Evolutionary conservation across 2,113 vertebrate species (phyloP).

Genomic region (Arizona elegans): DNA sequence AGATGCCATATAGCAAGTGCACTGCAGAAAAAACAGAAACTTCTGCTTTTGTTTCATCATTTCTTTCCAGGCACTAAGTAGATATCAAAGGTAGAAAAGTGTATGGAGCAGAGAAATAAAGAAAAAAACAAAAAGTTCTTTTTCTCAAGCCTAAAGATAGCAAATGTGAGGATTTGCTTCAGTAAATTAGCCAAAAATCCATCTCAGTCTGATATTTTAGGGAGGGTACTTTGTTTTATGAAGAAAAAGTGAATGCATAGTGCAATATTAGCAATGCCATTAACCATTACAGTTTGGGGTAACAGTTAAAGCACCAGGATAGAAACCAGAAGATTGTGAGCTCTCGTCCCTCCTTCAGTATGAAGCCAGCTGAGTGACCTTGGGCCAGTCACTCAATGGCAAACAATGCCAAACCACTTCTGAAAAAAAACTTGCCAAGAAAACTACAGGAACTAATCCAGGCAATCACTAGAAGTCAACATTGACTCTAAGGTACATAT

Average conservation of each 20-base stretch:
- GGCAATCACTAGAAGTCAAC: neutral
- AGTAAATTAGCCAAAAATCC: neutral
- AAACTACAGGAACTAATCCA: neutral
- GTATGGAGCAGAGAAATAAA: neutral
- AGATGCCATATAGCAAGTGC: neutral
- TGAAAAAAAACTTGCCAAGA: neutral
- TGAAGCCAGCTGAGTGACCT: neutral
- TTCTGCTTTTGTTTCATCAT: neutral
- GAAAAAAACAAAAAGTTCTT: neutral
- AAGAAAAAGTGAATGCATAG: neutral
- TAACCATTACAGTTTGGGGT: neutral
- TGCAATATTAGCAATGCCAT: neutral
- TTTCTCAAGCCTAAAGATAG: neutral
- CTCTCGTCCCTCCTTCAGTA: neutral
- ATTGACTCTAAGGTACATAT: neutral
- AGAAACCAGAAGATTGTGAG: neutral
- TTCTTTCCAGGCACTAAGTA: neutral
- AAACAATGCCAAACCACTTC: neutral
- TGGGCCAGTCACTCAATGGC: neutral
- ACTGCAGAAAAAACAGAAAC: neutral
- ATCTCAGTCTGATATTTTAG: neutral
- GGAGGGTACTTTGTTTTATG: neutral
- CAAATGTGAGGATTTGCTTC: neutral
- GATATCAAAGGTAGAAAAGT: neutral
- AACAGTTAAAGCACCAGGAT: neutral